Percentiles rank a stretch among this genome's conserved stretches.
Conservation (phyloP, 2,113 vertebrate genomes). For the Picathartes gymnocephalus region DNA sequence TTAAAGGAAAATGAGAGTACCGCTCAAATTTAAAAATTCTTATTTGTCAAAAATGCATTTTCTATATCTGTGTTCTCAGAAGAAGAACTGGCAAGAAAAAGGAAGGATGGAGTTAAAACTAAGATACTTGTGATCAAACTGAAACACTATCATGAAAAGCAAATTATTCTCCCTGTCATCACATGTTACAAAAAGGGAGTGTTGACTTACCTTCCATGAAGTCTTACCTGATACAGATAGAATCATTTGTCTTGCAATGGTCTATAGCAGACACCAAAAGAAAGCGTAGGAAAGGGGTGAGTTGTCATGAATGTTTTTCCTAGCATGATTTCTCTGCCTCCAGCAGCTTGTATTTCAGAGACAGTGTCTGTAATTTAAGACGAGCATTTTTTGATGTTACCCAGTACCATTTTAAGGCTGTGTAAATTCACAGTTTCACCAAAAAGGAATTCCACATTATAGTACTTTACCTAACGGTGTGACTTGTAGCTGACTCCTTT, state of each 20-base stretch:
- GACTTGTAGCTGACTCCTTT: neutral
- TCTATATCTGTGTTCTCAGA: neutral
- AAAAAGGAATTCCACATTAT: neutral
- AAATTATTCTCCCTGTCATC: neutral
- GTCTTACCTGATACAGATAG: neutral
- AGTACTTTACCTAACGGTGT: neutral
- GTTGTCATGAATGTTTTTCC: neutral
- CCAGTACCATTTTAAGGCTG: neutral
- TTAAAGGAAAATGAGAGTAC: neutral
- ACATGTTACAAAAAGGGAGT: neutral
- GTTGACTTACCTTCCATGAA: neutral
- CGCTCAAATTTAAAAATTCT: neutral
- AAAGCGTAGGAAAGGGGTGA: neutral
- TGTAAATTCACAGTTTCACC: neutral
- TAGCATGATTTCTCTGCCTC: neutral
- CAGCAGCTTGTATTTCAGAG: neutral
- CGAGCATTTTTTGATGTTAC: neutral
- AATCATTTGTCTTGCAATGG: neutral
- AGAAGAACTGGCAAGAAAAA: neutral
- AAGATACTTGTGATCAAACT: neutral
- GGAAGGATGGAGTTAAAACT: neutral
- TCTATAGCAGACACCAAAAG: neutral
- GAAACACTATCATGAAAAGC: neutral
- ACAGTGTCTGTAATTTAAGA: neutral
- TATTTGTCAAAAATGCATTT: neutral